Evolutionary conservation across 2,888 invertebrate species (phyloP).

Genomic region (Sclerodermus sp.): DNA sequence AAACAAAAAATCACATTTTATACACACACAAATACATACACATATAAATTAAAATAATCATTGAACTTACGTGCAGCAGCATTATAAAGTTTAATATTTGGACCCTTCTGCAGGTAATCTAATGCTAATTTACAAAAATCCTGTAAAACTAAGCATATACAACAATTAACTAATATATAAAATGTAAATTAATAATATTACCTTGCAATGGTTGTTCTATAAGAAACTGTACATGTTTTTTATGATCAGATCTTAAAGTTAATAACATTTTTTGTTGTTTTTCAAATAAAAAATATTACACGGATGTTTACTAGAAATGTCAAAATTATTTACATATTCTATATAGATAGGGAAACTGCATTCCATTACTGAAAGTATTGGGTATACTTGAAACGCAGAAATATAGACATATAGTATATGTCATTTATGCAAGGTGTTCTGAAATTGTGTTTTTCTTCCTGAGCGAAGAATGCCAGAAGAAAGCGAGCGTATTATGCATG

Average conservation of each 20-base stretch:
- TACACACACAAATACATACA: not conserved
- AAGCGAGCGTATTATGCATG: too few species aligned
- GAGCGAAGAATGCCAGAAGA: too few species aligned
- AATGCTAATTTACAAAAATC: constrained; percentile 72
- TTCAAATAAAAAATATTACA: too few species aligned
- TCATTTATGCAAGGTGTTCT: too few species aligned
- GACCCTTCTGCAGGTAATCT: constrained; percentile 70
- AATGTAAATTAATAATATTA: constrained; percentile 30
- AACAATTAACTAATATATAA: not conserved
- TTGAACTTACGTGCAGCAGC: constrained; percentile 64
- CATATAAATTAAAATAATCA: not conserved
- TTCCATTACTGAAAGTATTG: too few species aligned
- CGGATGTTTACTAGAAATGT: too few species aligned
- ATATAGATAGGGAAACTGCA: too few species aligned
- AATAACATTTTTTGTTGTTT: constrained; percentile 35
- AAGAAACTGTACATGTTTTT: constrained; percentile 62
- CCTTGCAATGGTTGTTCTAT: constrained; percentile 61
- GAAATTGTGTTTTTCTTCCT: too few species aligned
- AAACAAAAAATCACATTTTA: not conserved
- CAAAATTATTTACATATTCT: too few species aligned
- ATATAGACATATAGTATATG: too few species aligned
- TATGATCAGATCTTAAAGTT: constrained; percentile 61
- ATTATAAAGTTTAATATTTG: constrained; percentile 65
- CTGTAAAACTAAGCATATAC: constrained; percentile 63
- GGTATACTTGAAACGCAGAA: too few species aligned